phyloP scores from a whole-genome alignment of 2,888 invertebrate genomes.

The Lomographa bimaculata region DNA sequence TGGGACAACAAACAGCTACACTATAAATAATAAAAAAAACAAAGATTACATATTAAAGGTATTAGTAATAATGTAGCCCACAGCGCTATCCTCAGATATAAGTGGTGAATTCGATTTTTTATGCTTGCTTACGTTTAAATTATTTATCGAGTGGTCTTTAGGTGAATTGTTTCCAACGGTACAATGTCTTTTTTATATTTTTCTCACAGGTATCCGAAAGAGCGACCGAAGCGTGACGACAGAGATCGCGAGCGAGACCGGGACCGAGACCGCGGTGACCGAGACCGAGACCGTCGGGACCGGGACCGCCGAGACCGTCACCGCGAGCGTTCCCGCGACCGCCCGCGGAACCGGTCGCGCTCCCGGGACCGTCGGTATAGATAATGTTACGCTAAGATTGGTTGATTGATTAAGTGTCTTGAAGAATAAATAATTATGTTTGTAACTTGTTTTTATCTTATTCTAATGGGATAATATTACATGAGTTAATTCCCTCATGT shows the following conservation, averaged over 20 bases:
- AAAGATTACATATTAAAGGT: too few relatives aligned
- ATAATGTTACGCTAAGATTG: slow-evolving; percentile 53
- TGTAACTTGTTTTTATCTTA: slow-evolving; percentile 25
- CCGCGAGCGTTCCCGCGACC: slow-evolving; percentile 44
- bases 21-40: too few relatives aligned
- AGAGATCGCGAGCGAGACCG: slow-evolving; percentile 56
- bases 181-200: slow-evolving; percentile 24
- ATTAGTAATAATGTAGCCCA: too few relatives aligned
- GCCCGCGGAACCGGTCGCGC: slow-evolving; percentile 47
- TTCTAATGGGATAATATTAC: too few relatives aligned
- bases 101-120: too few relatives aligned
- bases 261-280: slow-evolving; percentile 57
- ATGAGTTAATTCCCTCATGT: too few relatives aligned
- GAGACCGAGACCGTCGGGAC: slow-evolving; percentile 47
- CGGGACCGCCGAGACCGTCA: slow-evolving; percentile 44
- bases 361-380: slow-evolving; percentile 67
- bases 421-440: slow-evolving; percentile 60
- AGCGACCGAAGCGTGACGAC: slow-evolving; percentile 69
- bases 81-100: too few relatives aligned
- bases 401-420: slow-evolving; percentile 48
- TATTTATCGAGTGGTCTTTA: too few relatives aligned
- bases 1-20: too few relatives aligned
- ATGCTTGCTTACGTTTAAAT: too few relatives aligned
- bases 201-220: slow-evolving; percentile 73
- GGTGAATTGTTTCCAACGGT: too few relatives aligned